Base-by-base conservation (phyloP, 2,888 invertebrate species). In the Sialis lutaria region DNA sequence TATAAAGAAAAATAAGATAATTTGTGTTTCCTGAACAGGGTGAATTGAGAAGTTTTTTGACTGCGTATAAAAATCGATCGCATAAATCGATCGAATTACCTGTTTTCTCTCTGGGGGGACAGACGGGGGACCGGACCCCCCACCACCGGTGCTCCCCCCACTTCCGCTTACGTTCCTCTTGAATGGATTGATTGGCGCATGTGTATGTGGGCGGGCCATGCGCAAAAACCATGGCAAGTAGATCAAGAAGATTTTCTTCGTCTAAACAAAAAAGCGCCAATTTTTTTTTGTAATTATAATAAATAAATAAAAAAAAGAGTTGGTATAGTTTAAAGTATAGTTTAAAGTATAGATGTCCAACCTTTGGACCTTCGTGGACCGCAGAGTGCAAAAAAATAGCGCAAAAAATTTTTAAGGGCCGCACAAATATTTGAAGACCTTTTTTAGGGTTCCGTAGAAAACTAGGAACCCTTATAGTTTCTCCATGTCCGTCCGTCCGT, bases 211-310 rank as follows among this genome's bases (percentile, higher is more conserved):
- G 55, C 84, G 72, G 59, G 83, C 82, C 96, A 98, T 97, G 60
- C 95, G 81, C 64, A 97, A 75, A 58, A 96, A 69, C 80, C 92
- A 93, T 57, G 98, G 97, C 68, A 98, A 75, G 93, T 96, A 97
- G 68, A 88, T 87, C 61, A 97, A 79, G 70, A 98, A 90, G 63
- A 96, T 47, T 42, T 42, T 47, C 34, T 30, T 47, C 32, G 47
- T 47, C 47, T 47, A 42, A 47, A 42, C 34, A 33, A 31, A 42
- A 22, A 46, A 10, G 31, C 6, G 22, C 22, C 2, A 4, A 22
- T 22, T 22, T 22, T 22, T 22, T 22, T 22, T 22, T 22, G 4
- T 22, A 22, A 22, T n/a, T n/a, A n/a, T n/a, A n/a, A n/a, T n/a
- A n/a, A n/a, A n/a, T n/a, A n/a, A n/a, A n/a, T n/a, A n/a, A n/a